phyloP scores from a whole-genome alignment of 2,113 vertebrate genomes.

The Crotalus viridis region DNA sequence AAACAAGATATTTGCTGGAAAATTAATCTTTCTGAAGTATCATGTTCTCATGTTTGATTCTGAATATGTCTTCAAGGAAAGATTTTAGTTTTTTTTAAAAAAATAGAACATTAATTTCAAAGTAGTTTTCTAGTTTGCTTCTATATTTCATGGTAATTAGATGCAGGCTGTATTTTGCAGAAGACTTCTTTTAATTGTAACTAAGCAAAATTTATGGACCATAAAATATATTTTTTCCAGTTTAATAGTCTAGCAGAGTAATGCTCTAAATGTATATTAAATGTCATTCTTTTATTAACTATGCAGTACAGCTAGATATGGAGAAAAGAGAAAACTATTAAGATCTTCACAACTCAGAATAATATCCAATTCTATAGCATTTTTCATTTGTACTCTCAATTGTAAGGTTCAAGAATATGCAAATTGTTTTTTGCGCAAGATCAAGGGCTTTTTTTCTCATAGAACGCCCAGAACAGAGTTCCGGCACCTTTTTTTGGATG shows the following conservation, averaged over 20 bases:
- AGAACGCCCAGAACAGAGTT: too few species aligned
- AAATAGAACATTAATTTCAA: conserved; percentile 10
- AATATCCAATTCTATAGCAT: background rate
- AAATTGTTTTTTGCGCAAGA: background rate
- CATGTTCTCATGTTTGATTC: conserved; percentile 29
- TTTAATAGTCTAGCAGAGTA: background rate
- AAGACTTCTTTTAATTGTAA: conserved; percentile 30
- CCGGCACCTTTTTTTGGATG: too few species aligned
- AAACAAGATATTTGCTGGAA: conserved; percentile 46
- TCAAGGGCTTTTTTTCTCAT: too few species aligned
- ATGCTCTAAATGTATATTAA: background rate
- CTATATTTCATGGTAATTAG: conserved; percentile 35
- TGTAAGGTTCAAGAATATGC: background rate
- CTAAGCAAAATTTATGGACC: conserved; percentile 3
- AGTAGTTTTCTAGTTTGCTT: background rate
- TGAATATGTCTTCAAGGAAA: conserved; percentile 46
- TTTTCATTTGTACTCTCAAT: background rate
- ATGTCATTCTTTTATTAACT: background rate
- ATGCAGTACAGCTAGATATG: background rate
- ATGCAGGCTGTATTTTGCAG: conserved; percentile 16
- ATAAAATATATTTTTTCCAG: conserved; percentile 23
- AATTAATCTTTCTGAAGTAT: conserved; percentile 34
- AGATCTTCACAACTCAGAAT: background rate
- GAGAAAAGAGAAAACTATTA: background rate
- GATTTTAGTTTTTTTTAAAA: conserved; percentile 40